Evolutionary conservation across 2,113 vertebrate species (phyloP).

Genomic region (Clarias gariepinus): DNA sequence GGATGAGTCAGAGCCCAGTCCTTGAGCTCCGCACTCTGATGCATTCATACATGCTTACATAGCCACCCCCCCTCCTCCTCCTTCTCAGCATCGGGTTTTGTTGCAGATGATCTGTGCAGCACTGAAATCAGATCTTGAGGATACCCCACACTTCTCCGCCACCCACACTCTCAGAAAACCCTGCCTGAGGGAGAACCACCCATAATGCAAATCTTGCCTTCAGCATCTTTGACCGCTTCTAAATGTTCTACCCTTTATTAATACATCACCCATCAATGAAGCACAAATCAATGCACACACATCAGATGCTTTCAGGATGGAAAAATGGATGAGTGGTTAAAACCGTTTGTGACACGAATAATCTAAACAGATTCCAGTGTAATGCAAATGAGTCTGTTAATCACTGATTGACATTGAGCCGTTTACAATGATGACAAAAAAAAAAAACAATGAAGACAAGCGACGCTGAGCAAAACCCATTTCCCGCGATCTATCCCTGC

Average conservation of each 20-base stretch:
- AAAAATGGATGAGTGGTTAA: slow-evolving; percentile 17
- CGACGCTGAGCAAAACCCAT: background rate
- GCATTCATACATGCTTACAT: slow-evolving; percentile 61
- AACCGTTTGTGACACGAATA: background rate
- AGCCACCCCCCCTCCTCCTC: slow-evolving; percentile 20
- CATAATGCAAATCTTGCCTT: slow-evolving; percentile 21
- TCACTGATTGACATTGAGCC: slow-evolving; percentile 3
- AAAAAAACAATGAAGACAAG: slow-evolving; percentile 21
- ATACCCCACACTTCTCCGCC: background rate
- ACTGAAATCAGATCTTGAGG: slow-evolving; percentile 40
- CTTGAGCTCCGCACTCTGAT: slow-evolving; percentile 70
- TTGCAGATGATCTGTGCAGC: slow-evolving; percentile 40
- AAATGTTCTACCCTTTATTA: background rate
- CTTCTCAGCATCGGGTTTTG: slow-evolving; percentile 22
- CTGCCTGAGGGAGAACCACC: slow-evolving; percentile 24
- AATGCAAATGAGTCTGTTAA: slow-evolving; percentile 44
- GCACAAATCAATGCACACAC: slow-evolving; percentile 8
- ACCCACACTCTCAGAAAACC: slow-evolving; percentile 33
- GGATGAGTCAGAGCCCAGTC: slow-evolving; percentile 74
- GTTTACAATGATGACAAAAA: background rate
- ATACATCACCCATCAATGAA: slow-evolving; percentile 11
- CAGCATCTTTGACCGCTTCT: background rate
- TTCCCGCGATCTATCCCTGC: background rate
- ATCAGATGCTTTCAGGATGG: background rate
- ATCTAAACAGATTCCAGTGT: slow-evolving; percentile 28